A percentile compares a stretch with the other conserved stretches of the same genome.
These are phyloP conservation scores for Chauna torquata DNA, from an alignment of 2,113 vertebrate species.

Conservation along the genomic window DNA sequence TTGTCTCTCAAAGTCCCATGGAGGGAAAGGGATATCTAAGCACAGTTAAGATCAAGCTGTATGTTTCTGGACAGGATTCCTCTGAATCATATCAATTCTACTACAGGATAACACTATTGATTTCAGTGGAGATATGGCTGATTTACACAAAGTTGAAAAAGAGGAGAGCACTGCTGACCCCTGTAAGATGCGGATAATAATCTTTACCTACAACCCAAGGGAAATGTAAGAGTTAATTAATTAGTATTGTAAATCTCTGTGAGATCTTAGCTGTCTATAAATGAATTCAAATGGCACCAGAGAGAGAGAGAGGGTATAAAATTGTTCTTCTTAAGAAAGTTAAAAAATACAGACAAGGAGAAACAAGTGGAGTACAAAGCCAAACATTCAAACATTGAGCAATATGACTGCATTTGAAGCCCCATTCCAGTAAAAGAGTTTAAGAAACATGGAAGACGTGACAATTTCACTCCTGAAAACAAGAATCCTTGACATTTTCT, in stretches of 20 bases:
- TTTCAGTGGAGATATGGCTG: slow-evolving; percentile 35
- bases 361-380: background rate
- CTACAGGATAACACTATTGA: slow-evolving; percentile 7
- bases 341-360: slow-evolving; percentile 11
- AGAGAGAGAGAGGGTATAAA: background rate
- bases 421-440: background rate
- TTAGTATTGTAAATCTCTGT: slow-evolving; percentile 58
- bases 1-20: background rate
- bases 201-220: slow-evolving; percentile 43
- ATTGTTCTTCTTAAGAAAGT: background rate
- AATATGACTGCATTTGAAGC: background rate
- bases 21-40: background rate
- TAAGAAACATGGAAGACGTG: background rate
- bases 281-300: slow-evolving; percentile 29
- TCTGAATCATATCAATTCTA: background rate
- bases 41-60: background rate
- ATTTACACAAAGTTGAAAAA: slow-evolving; percentile 55
- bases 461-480: slow-evolving; percentile 2
- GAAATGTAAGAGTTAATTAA: slow-evolving; percentile 59
- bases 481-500: slow-evolving; percentile 20
- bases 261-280: slow-evolving; percentile 27
- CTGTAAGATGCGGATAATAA: slow-evolving; percentile 32
- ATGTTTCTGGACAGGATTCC: background rate
- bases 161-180: slow-evolving; percentile 18
- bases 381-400: background rate